A percentile compares a stretch with the other conserved stretches of the same genome.
Conservation (phyloP, 1,140 invertebrate species). For the Paralvinella palmiformis region DNA sequence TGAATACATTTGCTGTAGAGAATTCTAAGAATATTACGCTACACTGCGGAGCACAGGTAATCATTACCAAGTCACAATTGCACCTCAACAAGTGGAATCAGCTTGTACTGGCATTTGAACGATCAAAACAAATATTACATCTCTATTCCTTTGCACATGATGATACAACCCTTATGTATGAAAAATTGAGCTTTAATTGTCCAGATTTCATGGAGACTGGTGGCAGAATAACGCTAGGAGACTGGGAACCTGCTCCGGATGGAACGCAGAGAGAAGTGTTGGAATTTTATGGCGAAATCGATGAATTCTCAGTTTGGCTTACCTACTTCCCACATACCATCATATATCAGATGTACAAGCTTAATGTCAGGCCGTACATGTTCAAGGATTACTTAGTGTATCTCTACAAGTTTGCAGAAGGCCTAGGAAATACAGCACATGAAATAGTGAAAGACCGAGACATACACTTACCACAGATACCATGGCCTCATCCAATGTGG, state of each 20-base stretch:
- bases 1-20: conserved; percentile 23
- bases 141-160: conserved; percentile 24
- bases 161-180: conserved; percentile 19
- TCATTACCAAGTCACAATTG: conserved; percentile 9
- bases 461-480: conserved; percentile 22
- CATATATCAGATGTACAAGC: conserved; percentile 25
- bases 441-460: conserved; percentile 21
- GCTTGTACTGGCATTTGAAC: conserved; percentile 23
- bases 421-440: conserved; percentile 23
- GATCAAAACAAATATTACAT: conserved; percentile 10
- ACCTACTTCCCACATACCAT: conserved; percentile 19
- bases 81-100: conserved; percentile 26
- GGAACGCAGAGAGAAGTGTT: conserved; percentile 12
- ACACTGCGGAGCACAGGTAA: conserved; percentile 19
- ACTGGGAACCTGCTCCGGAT: conserved; percentile 23
- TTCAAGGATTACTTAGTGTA: conserved; percentile 21
- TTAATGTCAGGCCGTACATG: conserved; percentile 23
- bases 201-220: conserved; percentile 18
- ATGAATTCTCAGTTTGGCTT: conserved; percentile 27
- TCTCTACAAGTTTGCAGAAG: conserved; percentile 25
- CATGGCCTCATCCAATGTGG: conserved; percentile 30
- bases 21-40: conserved; percentile 21
- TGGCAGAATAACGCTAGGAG: conserved; percentile 23
- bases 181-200: conserved; percentile 18
- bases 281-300: conserved; percentile 23